A percentile compares a stretch with the other conserved stretches of the same genome.
phyloP scores from a whole-genome alignment of 2,888 invertebrate genomes.

The Conomelus anceps region DNA sequence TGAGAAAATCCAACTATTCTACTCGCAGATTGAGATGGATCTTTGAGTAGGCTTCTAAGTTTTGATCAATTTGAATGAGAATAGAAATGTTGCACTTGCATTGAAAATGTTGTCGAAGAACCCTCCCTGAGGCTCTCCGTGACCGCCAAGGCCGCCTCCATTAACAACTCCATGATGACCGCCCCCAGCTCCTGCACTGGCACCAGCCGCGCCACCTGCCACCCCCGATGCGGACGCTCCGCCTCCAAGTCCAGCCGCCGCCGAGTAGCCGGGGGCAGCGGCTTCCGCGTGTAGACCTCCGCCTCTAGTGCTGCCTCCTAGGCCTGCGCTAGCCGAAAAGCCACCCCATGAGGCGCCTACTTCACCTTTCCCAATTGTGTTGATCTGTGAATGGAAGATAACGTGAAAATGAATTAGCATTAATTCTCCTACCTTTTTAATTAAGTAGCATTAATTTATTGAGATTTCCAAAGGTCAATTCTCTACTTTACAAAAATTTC shows the following conservation, averaged over 20 bases:
- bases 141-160: neutral
- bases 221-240: neutral
- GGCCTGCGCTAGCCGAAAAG: slow-evolving; percentile 33
- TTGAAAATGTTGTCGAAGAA: slow-evolving; percentile 33
- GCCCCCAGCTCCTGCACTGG: slow-evolving; percentile 19
- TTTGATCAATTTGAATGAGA: no score
- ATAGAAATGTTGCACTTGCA: slow-evolving; percentile 22
- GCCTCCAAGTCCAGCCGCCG: slow-evolving; percentile 3
- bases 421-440: no score
- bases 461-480: no score
- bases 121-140: neutral
- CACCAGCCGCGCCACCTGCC: slow-evolving; percentile 24
- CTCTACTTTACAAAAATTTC: no score
- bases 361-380: slow-evolving; percentile 24
- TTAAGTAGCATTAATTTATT: no score
- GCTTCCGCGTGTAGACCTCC: slow-evolving; percentile 14
- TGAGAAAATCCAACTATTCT: no score
- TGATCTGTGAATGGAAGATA: neutral
- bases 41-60: no score
- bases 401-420: neutral
- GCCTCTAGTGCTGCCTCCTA: slow-evolving; percentile 23
- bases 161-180: neutral
- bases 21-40: no score
- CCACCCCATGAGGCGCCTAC: slow-evolving; percentile 34
- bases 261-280: neutral